These are phyloP conservation scores for Bombylius major DNA, from an alignment of 2,888 invertebrate genomes.

Conservation along the genomic window DNA sequence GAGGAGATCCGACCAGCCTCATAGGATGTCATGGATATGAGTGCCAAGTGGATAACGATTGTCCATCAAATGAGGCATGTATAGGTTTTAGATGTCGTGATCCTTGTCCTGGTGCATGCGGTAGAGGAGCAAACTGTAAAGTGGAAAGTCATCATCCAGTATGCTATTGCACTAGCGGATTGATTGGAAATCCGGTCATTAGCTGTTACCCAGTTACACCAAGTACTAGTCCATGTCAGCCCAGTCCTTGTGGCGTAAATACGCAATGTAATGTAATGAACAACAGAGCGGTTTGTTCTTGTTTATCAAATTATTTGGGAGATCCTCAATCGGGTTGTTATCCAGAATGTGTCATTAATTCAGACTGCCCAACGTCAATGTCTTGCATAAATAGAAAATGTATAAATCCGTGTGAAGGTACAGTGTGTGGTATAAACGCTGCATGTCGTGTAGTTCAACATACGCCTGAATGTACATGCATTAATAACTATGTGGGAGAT, in stretches of 20 bases:
- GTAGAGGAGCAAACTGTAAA: constrained; percentile 57
- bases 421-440: constrained; percentile 69
- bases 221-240: constrained; percentile 54
- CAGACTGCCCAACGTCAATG: constrained; percentile 61
- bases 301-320: constrained; percentile 61
- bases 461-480: constrained; percentile 68
- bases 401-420: constrained; percentile 57
- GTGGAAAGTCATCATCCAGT: constrained; percentile 69
- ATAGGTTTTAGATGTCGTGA: constrained; percentile 68
- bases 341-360: constrained; percentile 71
- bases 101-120: constrained; percentile 74
- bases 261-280: constrained; percentile 61
- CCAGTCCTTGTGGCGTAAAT: constrained; percentile 65
- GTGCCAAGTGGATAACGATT: constrained; percentile 70
- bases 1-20: constrained; percentile 60
- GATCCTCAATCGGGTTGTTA: constrained; percentile 65
- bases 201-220: constrained; percentile 53
- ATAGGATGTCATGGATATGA: constrained; percentile 66
- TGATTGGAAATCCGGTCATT: constrained; percentile 64
- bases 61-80: constrained; percentile 57
- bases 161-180: constrained; percentile 58
- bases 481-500: constrained; percentile 66
- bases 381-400: constrained; percentile 67
- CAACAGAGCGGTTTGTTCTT: constrained; percentile 62
- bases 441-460: constrained; percentile 69